Conservation (phyloP, 1,140 invertebrate genomes). For the Globodera rostochiensis region DNA sequence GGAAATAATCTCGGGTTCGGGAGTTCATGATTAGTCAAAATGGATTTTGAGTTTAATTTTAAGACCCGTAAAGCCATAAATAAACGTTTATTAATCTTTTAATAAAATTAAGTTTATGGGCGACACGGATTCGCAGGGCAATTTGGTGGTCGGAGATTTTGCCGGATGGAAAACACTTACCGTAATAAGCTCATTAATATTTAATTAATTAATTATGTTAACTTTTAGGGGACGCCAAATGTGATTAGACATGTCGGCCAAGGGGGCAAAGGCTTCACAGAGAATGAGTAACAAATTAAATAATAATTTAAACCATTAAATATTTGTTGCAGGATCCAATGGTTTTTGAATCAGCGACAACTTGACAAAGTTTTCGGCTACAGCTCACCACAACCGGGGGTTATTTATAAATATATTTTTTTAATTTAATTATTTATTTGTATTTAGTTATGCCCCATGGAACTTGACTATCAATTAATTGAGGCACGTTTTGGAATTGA, state of each 20-base stretch:
- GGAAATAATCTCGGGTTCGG: too few relatives aligned
- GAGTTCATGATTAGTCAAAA: too few relatives aligned
- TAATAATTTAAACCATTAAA: neutral
- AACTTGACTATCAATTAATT: conserved; percentile 9
- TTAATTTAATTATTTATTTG: neutral
- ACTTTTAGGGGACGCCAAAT: neutral
- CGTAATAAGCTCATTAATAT: neutral
- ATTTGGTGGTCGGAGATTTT: conserved; percentile 46
- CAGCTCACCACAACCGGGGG: conserved; percentile 40
- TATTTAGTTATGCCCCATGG: conserved; percentile 9
- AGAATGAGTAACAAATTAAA: conserved; percentile 9
- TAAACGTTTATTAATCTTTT: neutral
- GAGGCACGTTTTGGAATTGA: neutral
- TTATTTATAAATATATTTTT: neutral
- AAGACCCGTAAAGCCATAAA: neutral
- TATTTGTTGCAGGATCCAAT: conserved; percentile 14
- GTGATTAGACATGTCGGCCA: neutral
- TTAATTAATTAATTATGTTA: neutral
- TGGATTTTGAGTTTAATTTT: too few relatives aligned
- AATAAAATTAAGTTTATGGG: conserved; percentile 55
- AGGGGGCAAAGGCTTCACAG: neutral
- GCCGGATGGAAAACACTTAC: conserved; percentile 38
- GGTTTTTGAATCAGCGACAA: conserved; percentile 40
- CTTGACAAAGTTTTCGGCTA: conserved; percentile 50
- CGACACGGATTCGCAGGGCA: conserved; percentile 52